Percentiles rank a stretch among this genome's conserved stretches.
Evolutionary conservation across 2,888 invertebrate species (phyloP).

Genomic region (Sphinx pinastri): DNA sequence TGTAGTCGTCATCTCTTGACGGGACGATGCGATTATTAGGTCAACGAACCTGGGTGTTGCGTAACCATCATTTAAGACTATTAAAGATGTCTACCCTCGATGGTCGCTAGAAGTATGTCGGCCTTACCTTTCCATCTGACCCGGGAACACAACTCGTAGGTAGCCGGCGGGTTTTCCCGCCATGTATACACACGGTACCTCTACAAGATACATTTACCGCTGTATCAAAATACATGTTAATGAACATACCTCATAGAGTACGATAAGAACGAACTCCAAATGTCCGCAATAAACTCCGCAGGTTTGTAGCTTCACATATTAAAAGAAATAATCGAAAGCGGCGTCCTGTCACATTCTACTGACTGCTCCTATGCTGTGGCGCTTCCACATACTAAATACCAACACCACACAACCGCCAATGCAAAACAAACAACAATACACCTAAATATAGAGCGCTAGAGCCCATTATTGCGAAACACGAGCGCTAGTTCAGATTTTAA

Average conservation of each 20-base stretch:
- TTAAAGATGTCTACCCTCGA: neutral
- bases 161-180: no score
- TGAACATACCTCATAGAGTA: neutral
- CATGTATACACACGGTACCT: no score
- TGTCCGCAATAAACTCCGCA: constrained; percentile 57
- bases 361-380: constrained; percentile 65
- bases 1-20: constrained; percentile 17
- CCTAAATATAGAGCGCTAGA: constrained; percentile 39
- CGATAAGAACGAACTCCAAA: constrained; percentile 45
- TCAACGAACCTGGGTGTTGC: neutral
- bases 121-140: no score
- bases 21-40: neutral
- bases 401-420: constrained; percentile 36
- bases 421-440: constrained; percentile 33
- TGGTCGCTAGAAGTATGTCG: no score
- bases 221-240: constrained; percentile 1
- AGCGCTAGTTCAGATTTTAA: constrained; percentile 62
- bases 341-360: constrained; percentile 58
- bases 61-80: neutral
- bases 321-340: constrained; percentile 58
- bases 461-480: constrained; percentile 38
- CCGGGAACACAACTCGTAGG: no score
- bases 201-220: neutral
- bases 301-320: constrained; percentile 53
- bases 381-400: constrained; percentile 50